phyloP scores from a whole-genome alignment of 53 echinoderm and acorn worm species.

The Paelopatides confundens region DNA sequence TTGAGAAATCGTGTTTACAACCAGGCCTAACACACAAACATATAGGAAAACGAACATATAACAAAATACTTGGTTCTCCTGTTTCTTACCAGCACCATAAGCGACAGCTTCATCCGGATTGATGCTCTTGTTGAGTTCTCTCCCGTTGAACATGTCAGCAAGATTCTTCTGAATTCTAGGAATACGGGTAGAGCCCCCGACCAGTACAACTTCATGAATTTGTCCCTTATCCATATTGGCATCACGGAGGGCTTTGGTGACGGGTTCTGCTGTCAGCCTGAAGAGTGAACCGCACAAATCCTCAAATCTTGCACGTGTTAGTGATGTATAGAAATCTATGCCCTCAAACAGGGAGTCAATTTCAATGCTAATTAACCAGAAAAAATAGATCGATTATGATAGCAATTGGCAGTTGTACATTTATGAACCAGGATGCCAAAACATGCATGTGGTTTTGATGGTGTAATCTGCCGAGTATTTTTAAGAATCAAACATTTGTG shows the following conservation, averaged over 20 bases:
- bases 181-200: slow-evolving; percentile 96
- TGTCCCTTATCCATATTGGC: slow-evolving; percentile 74
- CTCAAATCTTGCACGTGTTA: slow-evolving; percentile 95
- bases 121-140: slow-evolving; percentile 96
- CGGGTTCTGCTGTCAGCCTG: slow-evolving; percentile 73
- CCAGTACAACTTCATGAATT: slow-evolving; percentile 90
- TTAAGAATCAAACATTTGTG: too few species aligned
- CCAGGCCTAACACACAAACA: too few species aligned
- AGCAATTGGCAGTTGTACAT: too few species aligned
- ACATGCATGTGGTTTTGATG: too few species aligned
- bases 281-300: slow-evolving; percentile 54
- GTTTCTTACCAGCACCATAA: slow-evolving; percentile 91
- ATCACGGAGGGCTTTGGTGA: slow-evolving; percentile 84
- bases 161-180: slow-evolving; percentile 91
- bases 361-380: slow-evolving; percentile 92
- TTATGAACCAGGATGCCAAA: too few species aligned
- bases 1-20: too few species aligned
- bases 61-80: too few species aligned
- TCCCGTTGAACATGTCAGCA: slow-evolving; percentile 81
- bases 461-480: too few species aligned
- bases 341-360: slow-evolving; percentile 97
- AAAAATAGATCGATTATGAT: too few species aligned
- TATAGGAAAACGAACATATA: too few species aligned
- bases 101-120: slow-evolving; percentile 99
- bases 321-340: slow-evolving; percentile 91